phyloP scores from a whole-genome alignment of 2,113 vertebrate genomes.

The Megaceryle maxima region DNA sequence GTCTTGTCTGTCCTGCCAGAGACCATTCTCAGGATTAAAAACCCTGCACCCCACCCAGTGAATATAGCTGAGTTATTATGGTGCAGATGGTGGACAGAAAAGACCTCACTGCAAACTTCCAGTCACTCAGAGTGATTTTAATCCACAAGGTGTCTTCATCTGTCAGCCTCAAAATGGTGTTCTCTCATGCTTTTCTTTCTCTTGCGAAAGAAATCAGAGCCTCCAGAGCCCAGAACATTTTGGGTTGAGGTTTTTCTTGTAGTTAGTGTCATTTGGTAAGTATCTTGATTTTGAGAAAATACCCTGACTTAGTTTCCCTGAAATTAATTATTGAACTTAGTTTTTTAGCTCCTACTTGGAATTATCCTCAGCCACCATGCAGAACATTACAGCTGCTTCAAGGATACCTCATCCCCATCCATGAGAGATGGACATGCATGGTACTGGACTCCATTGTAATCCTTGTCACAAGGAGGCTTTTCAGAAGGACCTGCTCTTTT shows the following conservation, averaged over 20 bases:
- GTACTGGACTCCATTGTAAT: background rate
- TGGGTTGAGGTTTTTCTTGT: background rate
- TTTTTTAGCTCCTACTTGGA: background rate
- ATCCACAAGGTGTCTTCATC: background rate
- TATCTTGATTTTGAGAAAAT: background rate
- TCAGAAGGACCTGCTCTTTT: background rate
- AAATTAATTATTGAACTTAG: background rate
- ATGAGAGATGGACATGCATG: background rate
- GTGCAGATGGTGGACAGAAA: background rate
- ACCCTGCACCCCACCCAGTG: background rate
- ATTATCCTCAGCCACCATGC: background rate
- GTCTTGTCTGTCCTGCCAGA: background rate
- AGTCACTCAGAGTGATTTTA: background rate
- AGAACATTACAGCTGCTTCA: background rate
- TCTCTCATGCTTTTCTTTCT: background rate
- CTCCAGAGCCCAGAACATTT: background rate
- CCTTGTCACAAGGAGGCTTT: background rate
- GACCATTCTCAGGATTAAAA: fast-evolving
- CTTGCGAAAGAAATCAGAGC: background rate
- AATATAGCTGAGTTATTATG: background rate
- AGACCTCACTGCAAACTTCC: background rate
- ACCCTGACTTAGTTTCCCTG: background rate
- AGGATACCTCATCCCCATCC: background rate
- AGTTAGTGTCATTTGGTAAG: background rate
- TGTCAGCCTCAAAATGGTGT: background rate